phyloP scores from a whole-genome alignment of 30 jellyfish, hydroid and myxozoan genomes.

The Turritopsis rubra region DNA sequence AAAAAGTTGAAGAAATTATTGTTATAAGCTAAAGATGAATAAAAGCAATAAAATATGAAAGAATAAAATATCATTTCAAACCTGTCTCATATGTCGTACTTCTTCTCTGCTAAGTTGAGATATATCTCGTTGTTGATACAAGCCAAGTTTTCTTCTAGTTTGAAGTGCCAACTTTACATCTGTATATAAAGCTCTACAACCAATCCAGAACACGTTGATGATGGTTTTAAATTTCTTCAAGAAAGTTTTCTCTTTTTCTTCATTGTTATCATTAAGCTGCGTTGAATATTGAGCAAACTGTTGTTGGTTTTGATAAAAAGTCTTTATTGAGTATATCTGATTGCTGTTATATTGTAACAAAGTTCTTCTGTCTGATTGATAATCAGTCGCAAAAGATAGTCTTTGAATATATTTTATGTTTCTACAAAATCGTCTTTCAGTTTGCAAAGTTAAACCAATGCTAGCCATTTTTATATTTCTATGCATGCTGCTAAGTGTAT shows the following conservation, averaged over 20 bases:
- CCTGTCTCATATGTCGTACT: constrained; percentile 79
- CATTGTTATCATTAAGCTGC: background rate
- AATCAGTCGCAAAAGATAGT: background rate
- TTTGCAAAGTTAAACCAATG: background rate
- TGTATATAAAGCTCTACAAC: constrained; percentile 59
- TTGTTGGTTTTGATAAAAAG: background rate
- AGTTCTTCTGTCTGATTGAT: background rate
- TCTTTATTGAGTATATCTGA: too few species aligned
- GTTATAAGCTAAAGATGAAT: background rate
- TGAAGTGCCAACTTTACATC: constrained; percentile 79
- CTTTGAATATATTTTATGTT: background rate
- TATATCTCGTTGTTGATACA: constrained; percentile 46
- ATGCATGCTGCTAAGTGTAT: too few species aligned
- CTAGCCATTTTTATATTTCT: background rate
- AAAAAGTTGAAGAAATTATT: background rate
- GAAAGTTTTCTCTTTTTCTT: background rate
- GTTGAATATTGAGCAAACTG: background rate
- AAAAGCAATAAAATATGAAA: background rate
- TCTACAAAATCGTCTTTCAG: background rate
- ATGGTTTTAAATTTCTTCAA: constrained; percentile 36
- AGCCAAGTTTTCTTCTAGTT: constrained; percentile 52
- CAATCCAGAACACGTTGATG: constrained; percentile 45
- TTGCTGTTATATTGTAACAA: background rate
- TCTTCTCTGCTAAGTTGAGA: constrained; percentile 59
- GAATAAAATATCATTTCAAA: background rate